phyloP scores from a whole-genome alignment of 2,113 vertebrate genomes.

The Coregonus clupeaformis region DNA sequence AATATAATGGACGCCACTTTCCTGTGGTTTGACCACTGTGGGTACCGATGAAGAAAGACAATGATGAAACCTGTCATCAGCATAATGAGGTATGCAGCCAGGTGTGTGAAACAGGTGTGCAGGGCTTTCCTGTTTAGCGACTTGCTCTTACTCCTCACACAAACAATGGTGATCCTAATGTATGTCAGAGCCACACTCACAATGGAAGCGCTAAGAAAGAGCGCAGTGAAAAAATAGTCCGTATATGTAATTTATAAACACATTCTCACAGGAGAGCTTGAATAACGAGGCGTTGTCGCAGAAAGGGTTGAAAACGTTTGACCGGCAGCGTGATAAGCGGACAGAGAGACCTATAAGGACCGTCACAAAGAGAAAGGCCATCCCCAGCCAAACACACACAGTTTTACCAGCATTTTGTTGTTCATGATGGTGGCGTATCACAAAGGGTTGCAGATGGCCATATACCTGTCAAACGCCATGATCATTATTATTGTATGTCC shows the following conservation, averaged over 20 bases:
- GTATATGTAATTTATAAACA: conserved; percentile 42
- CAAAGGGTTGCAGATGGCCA: conserved; percentile 54
- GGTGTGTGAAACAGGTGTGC: conserved; percentile 44
- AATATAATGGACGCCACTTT: conserved; percentile 28
- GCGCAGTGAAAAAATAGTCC: conserved; percentile 26
- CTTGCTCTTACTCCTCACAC: conserved; percentile 39
- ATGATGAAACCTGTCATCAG: conserved; percentile 8
- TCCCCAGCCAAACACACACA: conserved; percentile 35
- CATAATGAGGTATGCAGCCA: conserved; percentile 36
- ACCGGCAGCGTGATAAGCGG: conserved; percentile 30
- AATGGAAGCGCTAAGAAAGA: conserved; percentile 29
- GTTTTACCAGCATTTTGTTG: conserved; percentile 30
- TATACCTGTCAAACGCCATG: conserved; percentile 69
- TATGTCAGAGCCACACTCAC: conserved; percentile 30
- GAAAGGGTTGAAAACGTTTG: conserved; percentile 23
- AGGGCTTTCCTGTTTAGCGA: conserved; percentile 43
- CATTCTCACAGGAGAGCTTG: conserved; percentile 44
- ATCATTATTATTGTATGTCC: conserved; percentile 60
- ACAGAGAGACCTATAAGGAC: conserved; percentile 31
- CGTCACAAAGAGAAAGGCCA: conserved; percentile 24
- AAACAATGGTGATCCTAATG: conserved; percentile 28
- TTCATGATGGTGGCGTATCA: conserved; percentile 41
- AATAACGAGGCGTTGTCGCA: conserved; percentile 49
- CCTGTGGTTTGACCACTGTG: conserved; percentile 15
- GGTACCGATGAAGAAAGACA: conserved; percentile 34